Percentiles rank a stretch among this genome's conserved stretches.
phyloP scores from a whole-genome alignment of 2,888 invertebrate genomes.

The Odontothrips loti region DNA sequence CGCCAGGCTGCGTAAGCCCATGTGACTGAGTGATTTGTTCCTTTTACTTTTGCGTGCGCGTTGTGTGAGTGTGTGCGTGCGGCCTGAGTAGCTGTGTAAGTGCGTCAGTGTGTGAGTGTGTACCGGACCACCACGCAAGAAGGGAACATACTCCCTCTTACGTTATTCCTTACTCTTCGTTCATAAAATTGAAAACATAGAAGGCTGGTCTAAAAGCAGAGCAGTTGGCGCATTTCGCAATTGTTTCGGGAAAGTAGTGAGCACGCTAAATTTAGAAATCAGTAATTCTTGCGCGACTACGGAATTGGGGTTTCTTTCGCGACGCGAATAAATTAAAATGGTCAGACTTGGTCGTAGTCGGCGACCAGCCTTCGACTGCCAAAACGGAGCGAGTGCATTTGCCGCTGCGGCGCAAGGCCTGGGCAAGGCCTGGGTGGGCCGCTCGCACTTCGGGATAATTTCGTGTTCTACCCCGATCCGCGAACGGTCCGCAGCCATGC shows the following conservation, averaged over 20 bases:
- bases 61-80: no score
- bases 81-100: neutral
- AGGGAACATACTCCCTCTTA: no score
- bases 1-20: neutral
- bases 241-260: neutral
- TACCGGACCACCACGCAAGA: neutral
- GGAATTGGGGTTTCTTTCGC: neutral
- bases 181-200: neutral
- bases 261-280: neutral
- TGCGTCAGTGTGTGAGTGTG: neutral
- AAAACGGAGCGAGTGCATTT: neutral
- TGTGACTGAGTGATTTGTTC: neutral
- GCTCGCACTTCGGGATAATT: conserved; percentile 4
- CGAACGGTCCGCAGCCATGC: neutral
- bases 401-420: neutral
- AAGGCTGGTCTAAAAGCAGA: neutral
- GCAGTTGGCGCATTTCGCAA: no score
- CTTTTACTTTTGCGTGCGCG: neutral
- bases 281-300: neutral
- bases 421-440: neutral
- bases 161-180: no score
- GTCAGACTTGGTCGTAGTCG: neutral
- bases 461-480: conserved; percentile 5
- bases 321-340: no score
- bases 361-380: neutral